Base-by-base conservation (phyloP, 2,113 vertebrate species). In the Sminthopsis crassicaudata region DNA sequence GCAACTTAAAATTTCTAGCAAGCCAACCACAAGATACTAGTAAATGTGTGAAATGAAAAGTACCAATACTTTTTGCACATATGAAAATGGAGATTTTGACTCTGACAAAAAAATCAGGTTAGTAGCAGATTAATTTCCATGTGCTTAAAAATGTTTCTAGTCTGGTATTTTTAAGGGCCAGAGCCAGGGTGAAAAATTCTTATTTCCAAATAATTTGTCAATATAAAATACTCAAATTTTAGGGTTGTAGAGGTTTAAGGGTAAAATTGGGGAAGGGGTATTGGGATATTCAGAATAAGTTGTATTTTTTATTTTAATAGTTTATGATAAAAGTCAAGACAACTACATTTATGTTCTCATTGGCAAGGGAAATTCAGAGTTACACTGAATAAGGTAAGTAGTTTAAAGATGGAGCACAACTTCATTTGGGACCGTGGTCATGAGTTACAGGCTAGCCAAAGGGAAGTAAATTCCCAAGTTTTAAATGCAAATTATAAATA, bases 41-140 rank as follows among this genome's bases (percentile, higher is more conserved):
- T 67, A 93, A 92, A 42, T 48, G 90, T 27, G 89, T 91, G 93
- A 96, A 95, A 8, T 98, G 98, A 98, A 98, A 99, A 98, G 98
- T 98, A 98, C 98, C 97, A 98, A 96, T 98, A 98, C 98, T 98
- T 98, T 98, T 98, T 98, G 98, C 97, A 96, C 95, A 92, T 97
- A 91, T 90, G 8, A 98, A 97, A 98, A 96, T 96, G 91, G 97
- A 98, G 96, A 97, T 90, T 6, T 30, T 22, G 94, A 92, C 54
- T 94, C 95, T 92, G 14, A 55, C 2, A 89, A 90, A 97, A 96
- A 97, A 98, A 95, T 92, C 95, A 96, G 98, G 51, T 94, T 97
- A 97, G 97, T 97, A 98, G 98, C 50, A 76, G 0, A 0, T 91
- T 92, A 26, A 96, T 97, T 98, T 98, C 98, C 98, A 98, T 97